Evolutionary conservation across 1,140 invertebrate species (phyloP), one percentile per base, ranked within the genome.

Genomic region (Chironomus tepperi): DNA sequence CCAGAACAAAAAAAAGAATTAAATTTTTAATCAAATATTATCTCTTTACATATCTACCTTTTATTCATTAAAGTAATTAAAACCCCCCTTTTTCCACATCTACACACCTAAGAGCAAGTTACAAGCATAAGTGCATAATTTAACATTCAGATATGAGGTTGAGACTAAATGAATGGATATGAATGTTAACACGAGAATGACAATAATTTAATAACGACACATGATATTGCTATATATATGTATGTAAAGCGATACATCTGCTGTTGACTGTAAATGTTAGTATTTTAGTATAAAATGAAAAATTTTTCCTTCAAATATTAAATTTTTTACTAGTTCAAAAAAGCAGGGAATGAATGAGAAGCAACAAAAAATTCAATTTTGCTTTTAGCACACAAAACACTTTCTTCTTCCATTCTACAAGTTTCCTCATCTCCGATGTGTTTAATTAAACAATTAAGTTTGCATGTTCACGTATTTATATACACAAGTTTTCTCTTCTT

Each of bases 381-480:
- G n/a, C 47, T 57, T 5, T n/a, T 57, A 12, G 47, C 12, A 15
- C 0, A 57, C n/a, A 57, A 12, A 57, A n/a, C 47, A 57, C 47
- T 57, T 57, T 57, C 47, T n/a, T 5, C n/a, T 57, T 57, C 15
- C 47, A 12, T 57, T 57, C 47, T 57, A 34, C 24, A 34, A 34
- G 24, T 34, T 34, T 34, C 24, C 24, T 34, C 24, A 34, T 34
- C 24, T 34, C 24, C 24, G 24, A 34, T 57, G 47, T 57, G 47
- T 57, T 57, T 57, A 57, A 57, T 57, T 57, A 57, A 57, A 57
- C 47, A 57, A 57, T 57, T 57, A 57, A 57, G 47, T 57, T 57
- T 57, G 9, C 47, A 57, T 57, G 47, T 57, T 57, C 47, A 57
- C 47, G 47, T 57, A 57, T 57, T 57, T 57, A 57, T 57, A n/a